These are phyloP conservation scores for Idris sp. DNA, from an alignment of 1,140 invertebrate species.

Conservation along the genomic window DNA sequence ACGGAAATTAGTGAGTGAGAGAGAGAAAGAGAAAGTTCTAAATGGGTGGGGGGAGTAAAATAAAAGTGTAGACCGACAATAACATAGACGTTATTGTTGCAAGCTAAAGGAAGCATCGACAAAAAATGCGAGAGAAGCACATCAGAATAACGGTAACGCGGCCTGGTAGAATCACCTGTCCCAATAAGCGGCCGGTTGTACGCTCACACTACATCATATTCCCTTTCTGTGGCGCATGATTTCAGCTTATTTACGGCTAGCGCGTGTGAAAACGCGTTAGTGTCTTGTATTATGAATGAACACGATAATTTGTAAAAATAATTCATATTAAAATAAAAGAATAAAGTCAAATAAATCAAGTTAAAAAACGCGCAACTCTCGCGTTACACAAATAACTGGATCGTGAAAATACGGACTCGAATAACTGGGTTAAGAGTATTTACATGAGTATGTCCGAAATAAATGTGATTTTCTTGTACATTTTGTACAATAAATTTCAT, in stretches of 20 bases:
- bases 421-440: conserved; percentile 25
- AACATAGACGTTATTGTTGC: conserved; percentile 46
- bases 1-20: conserved; percentile 17
- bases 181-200: conserved; percentile 31
- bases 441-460: neutral
- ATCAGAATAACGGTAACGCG: conserved; percentile 49
- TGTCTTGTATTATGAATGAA: conserved; percentile 28
- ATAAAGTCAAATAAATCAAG: conserved; percentile 9
- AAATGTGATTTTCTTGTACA: too few relatives aligned
- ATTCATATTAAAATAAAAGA: neutral
- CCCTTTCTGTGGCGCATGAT: conserved; percentile 35
- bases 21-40: neutral
- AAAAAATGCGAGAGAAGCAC: conserved; percentile 30
- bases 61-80: conserved; percentile 24
- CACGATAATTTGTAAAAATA: neutral
- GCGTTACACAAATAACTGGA: conserved; percentile 13
- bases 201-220: conserved; percentile 34
- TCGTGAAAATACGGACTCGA: conserved; percentile 26
- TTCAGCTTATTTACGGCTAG: conserved; percentile 17
- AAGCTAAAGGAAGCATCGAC: conserved; percentile 29
- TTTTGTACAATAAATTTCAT: too few relatives aligned
- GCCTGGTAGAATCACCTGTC: conserved; percentile 46
- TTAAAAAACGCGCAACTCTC: conserved; percentile 1
- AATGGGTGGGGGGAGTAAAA: too few relatives aligned
- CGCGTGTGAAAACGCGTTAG: conserved; percentile 27